Evolutionary conservation across 2,797 vertebrate species (phyloP), one percentile per base, ranked within the genome.

Genomic region (Gorsachius magnificus): DNA sequence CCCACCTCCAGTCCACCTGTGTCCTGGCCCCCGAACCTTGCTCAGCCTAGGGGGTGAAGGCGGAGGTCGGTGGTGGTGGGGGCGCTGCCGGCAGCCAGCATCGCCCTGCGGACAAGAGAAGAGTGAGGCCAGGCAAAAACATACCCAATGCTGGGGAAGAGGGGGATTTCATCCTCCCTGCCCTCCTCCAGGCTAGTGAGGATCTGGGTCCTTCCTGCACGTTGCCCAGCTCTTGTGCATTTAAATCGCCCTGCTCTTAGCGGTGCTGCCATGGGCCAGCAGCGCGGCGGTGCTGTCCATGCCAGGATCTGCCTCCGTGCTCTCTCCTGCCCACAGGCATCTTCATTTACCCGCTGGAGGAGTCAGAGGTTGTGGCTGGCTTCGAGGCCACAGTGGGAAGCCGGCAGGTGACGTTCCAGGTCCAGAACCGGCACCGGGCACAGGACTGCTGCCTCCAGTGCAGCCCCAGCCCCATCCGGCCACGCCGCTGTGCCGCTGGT

Each of bases 301-400:
- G 54, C 71, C 0, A 0, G 38, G 38, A 46, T 68, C 71, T 78
- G 82, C 76, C 86, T 81, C 1, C 9, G 71, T 41, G 66, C 18
- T 80, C 60, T 85, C 57, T 80, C 24, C 84, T 11, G 5, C 76
- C 41, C 41, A 1, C 95, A 99, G 99, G 99, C 41, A 96, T 99
- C 91, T 99, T 99, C 97, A 98, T 99, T 96, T 99, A 99, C 97
- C 99, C 99, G 1, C 98, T 99, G 69, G 98, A 98, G 38, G 99
- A 99, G 94, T 99, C 98, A 1, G 99, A 99, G 97, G 99, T 99
- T 28, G 98, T 99, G 93, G 98, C 99, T 0, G 97, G 98, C 82
- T 99, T 99, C 18, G 99, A 99, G 97, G 99, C 99, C 0, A 96
- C 89, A 1, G 98, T 98, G 3, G 99, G 99, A 19, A 98, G 98